Base-by-base conservation (phyloP, 2,888 invertebrate species). In the Sialis lutaria region DNA sequence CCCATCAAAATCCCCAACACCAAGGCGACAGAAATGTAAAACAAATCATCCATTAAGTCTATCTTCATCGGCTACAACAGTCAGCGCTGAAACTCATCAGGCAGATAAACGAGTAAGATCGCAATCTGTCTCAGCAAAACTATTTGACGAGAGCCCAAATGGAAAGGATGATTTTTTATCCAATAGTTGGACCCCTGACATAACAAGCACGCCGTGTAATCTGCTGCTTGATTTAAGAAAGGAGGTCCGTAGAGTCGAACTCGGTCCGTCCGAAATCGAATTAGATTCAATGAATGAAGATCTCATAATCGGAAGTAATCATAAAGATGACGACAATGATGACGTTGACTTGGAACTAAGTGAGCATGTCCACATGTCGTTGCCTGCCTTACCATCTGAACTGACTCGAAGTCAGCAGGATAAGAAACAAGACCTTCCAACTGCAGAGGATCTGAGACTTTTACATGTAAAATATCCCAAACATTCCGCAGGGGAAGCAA, bases 401-500 rank as follows among this genome's bases (percentile, higher is more conserved):
- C 31, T 47, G 22, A 42, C 13, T 33, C 42, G 42, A n/a, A 47
- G 47, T 30, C 56, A 57, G 45, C 46, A 48, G 33, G 48, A 49
- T 46, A 48, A 41, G 33, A 45, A 48, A 46, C 48, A 48, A 40
- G 50, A 32, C 49, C 51, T 39, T 40, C 47, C 42, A 22, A 50
- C 41, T 41, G 49, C 43, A 44, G 52, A 41, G 46, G 50, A 35
- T 49, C 50, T 46, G 51, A 53, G 39, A 50, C 52, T 54, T 48
- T 56, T 58, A 50, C 55, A 62, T 42, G 49, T 62, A 49, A 64
- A 65, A 4, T 58, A 58, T 42, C 77, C 78, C 10, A 78, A 79
- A 59, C 78, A 78, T 56, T 73, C 79, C 50, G 79, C 79, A 39
- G 78, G 77, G 6, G 79, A 79, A 58, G 77, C 77, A 41, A 77